phyloP scores from a whole-genome alignment of 2,888 invertebrate species.

The Athalia circularis region DNA sequence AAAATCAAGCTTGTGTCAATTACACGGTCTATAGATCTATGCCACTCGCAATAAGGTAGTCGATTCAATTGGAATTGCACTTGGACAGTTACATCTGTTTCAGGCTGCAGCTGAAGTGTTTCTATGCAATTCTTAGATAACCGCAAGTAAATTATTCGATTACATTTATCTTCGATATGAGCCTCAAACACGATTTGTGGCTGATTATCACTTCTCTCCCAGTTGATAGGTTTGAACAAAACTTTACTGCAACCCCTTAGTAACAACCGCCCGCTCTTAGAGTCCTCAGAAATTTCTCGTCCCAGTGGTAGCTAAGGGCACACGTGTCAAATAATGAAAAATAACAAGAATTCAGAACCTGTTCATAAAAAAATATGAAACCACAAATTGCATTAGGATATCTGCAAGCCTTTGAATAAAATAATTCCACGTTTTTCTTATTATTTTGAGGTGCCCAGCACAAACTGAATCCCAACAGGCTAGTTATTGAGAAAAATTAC shows the following conservation, averaged over 20 bases:
- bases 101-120: slow-evolving; percentile 79
- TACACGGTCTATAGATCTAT: slow-evolving; percentile 86
- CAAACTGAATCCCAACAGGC: too few species aligned
- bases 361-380: too few species aligned
- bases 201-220: slow-evolving; percentile 49
- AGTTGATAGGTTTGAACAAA: slow-evolving; percentile 73
- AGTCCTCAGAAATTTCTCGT: slow-evolving; percentile 87
- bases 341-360: too few species aligned
- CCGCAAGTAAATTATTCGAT: slow-evolving; percentile 85
- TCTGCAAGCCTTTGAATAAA: too few species aligned
- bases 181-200: slow-evolving; percentile 81
- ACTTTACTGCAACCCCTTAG: slow-evolving; percentile 85
- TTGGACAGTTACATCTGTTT: slow-evolving; percentile 81
- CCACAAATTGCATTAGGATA: too few species aligned
- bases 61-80: slow-evolving; percentile 89
- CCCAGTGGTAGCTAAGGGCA: slow-evolving; percentile 77
- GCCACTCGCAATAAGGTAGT: slow-evolving; percentile 89
- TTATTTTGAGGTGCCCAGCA: too few species aligned
- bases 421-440: too few species aligned
- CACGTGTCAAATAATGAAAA: background rate
- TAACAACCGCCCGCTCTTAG: slow-evolving; percentile 86
- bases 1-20: slow-evolving; percentile 83
- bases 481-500: too few species aligned
- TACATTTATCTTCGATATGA: slow-evolving; percentile 87
- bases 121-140: slow-evolving; percentile 81